Base-by-base conservation (phyloP, 2,888 invertebrate species). In the Rhagophthalmus giganteus region DNA sequence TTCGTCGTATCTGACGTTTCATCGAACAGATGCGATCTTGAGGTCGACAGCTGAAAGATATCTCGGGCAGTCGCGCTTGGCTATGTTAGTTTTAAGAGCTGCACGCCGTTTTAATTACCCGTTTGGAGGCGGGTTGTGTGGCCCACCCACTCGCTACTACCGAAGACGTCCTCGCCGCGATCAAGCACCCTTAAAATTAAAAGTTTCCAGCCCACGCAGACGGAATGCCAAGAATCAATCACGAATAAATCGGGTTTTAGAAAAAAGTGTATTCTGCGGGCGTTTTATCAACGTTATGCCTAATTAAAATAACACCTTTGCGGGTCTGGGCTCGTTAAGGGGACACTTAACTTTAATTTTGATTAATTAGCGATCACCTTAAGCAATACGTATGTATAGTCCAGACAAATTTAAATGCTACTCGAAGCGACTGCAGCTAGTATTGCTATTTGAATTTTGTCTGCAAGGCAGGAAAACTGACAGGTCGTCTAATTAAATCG, bases 31-130 rank as follows among this genome's bases (percentile, higher is more conserved):
- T n/a, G n/a, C n/a, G 40, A 49, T 46, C 49, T 52, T 20, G 16
- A 26, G 39, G 55, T 48, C 44, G 53, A 53, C 55, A 55, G 52
- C 40, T 55, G 55, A 55, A 41, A 41, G 49, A 55, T n/a, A n/a
- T 55, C 28, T 49, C 39, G 38, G 39, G 45, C 39, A 38, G 44
- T 20, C 34, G 47, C 34, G 47, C 34, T 33, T 40, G 28, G 46
- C 50, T 14, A 50, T 20, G 20, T 20, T 54, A 54, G 54, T 56
- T 53, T 56, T 51, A 49, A 54, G 49, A 53, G 46, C 42, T 16
- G 39, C 51, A 35, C 50, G 26, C 20, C 26, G 46, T 46, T 47
- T 53, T 55, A 55, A 55, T 55, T 55, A 42, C 51, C 45, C 55
- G 39, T 54, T 51, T 39, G 50, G 50, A 50, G 50, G 56, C 54